phyloP scores from a whole-genome alignment of 2,888 invertebrate genomes.

The Caenorhabditis japonica region DNA sequence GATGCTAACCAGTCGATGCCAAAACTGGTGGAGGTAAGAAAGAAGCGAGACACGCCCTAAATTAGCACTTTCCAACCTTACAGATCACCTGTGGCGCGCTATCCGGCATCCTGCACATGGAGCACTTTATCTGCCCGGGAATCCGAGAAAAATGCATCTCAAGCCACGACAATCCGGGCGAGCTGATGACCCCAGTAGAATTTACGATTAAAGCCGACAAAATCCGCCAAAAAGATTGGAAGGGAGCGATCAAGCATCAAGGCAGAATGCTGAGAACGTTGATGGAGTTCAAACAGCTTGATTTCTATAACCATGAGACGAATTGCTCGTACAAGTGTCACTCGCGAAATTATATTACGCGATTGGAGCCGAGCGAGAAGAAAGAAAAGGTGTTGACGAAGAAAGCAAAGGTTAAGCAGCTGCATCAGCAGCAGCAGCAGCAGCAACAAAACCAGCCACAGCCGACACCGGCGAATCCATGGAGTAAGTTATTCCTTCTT shows the following conservation, averaged over 20 bases:
- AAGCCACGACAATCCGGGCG: not conserved
- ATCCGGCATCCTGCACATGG: constrained; percentile 12
- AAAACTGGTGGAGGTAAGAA: too few species aligned
- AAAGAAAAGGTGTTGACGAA: too few species aligned
- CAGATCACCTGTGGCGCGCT: constrained; percentile 22
- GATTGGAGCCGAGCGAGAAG: too few species aligned
- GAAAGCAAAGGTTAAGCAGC: constrained; percentile 1
- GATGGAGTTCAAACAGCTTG: constrained; percentile 18
- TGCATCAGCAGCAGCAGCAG: too few species aligned
- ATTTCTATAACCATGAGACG: constrained; percentile 19
- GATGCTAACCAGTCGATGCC: too few species aligned
- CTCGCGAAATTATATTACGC: constrained; percentile 33
- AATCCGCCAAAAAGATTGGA: constrained; percentile 42
- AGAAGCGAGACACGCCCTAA: too few species aligned
- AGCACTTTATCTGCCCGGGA: constrained; percentile 27
- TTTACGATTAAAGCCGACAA: constrained; percentile 34
- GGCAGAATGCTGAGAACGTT: constrained; percentile 19
- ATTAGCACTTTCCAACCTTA: not conserved
- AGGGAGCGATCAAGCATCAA: constrained; percentile 32
- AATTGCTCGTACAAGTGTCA: constrained; percentile 30
- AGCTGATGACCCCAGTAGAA: constrained; percentile 21
- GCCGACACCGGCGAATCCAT: too few species aligned
- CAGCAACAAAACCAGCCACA: too few species aligned
- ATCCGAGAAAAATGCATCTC: constrained; percentile 22
- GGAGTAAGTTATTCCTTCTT: too few species aligned